Evolutionary conservation across 2,888 invertebrate species (phyloP), one percentile per base, ranked within the genome.

Genomic region (Eupithecia vulgata): DNA sequence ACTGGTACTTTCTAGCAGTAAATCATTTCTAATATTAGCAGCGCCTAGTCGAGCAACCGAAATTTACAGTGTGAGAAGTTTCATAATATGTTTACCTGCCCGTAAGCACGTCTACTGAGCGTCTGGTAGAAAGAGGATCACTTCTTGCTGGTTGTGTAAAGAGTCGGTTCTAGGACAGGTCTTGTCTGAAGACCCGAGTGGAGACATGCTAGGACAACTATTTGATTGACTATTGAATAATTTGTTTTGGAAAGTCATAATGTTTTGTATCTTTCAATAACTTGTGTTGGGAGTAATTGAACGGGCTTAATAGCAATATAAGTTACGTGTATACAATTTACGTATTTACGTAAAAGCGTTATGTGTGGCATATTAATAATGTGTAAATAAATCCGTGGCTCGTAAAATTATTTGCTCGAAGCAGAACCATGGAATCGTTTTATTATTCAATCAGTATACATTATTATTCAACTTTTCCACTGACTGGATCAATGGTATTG

Each of bases 401-500:
- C 40, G 67, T 67, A 68, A 66, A 72, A 75, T 67, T 72, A 74
- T 78, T 78, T 76, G 73, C 37, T 64, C 52, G 62, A 72, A 72
- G 52, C 45, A 68, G 64, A 72, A 70, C 74, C 35, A 45, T 57
- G 48, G 35, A 71, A 69, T 71, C 67, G 67, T 70, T 76, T 68
- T 71, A 76, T 77, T 78, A 75, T 80, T 79, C 70, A 79, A 79
- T 76, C 74, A 79, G 45, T 68, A 61, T 72, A 77, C 75, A 79
- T 79, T 77, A 80, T 84, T 78, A 79, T 81, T 79, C 67, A 78
- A 79, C 72, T 80, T 82, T 81, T 79, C 79, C 80, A 75, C 74
- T 79, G 74, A 76, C 77, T 80, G 80, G 76, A 74, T 78, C 79
- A 80, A 76, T 80, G 76, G 77, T 84, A 81, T 81, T 80, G 81